A percentile compares a stretch with the other conserved stretches of the same genome.
Conservation (phyloP, 2,888 invertebrate genomes). For the Idaea dimidiata region DNA sequence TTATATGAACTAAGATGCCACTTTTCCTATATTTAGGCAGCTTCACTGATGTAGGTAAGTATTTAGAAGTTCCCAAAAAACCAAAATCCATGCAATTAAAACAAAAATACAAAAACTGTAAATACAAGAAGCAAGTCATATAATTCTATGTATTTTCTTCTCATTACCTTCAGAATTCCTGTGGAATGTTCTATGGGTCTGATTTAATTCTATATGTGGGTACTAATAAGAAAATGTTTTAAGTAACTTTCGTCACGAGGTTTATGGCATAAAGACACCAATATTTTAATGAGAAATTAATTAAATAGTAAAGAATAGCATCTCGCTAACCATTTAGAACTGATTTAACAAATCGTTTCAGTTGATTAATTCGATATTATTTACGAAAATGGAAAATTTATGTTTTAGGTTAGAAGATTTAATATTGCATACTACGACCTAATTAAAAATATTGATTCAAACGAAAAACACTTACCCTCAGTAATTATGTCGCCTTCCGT, state of each 20-base stretch:
- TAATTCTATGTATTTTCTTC: background rate
- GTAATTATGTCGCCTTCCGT: constrained; percentile 40
- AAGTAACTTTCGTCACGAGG: background rate
- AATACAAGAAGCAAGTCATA: too few relatives aligned
- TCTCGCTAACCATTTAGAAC: background rate
- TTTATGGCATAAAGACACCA: background rate
- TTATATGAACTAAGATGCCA: too few relatives aligned
- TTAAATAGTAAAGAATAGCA: background rate
- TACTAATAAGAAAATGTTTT: background rate
- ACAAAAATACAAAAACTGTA: too few relatives aligned
- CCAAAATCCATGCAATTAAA: too few relatives aligned
- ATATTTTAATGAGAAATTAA: background rate
- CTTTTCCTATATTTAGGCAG: too few relatives aligned
- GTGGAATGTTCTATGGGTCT: background rate
- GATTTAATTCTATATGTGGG: background rate
- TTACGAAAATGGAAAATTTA: background rate
- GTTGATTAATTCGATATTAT: background rate
- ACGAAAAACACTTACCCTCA: constrained; percentile 46
- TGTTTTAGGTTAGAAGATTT: constrained; percentile 18
- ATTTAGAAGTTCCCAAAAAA: too few relatives aligned
- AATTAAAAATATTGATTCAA: background rate
- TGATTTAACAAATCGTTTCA: background rate
- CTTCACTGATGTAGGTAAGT: too few relatives aligned
- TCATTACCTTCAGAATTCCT: background rate
- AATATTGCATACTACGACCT: background rate